These are phyloP conservation scores for Grallaria varia DNA, from an alignment of 2,113 vertebrate genomes.

Conservation along the genomic window DNA sequence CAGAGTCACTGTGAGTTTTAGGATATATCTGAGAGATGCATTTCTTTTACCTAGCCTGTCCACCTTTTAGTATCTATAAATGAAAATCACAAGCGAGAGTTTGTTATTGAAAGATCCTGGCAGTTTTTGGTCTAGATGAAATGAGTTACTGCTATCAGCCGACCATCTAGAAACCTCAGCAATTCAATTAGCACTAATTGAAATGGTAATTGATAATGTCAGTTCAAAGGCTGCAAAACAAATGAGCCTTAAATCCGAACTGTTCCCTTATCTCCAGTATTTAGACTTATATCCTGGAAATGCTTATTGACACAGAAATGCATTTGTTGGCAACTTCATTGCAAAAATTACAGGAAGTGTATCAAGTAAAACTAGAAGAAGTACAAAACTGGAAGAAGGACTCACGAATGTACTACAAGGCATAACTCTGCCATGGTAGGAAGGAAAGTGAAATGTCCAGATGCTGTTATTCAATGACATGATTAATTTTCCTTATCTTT, in stretches of 20 bases:
- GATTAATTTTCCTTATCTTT: background rate
- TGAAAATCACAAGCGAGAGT: background rate
- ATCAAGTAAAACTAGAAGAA: background rate
- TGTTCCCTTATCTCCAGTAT: background rate
- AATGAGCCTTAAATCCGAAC: conserved; percentile 32
- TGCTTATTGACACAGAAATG: conserved; percentile 26
- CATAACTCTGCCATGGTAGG: background rate
- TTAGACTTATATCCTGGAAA: conserved; percentile 34
- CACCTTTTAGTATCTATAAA: background rate
- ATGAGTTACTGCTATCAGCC: conserved; percentile 20
- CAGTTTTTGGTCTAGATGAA: background rate
- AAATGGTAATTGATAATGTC: conserved; percentile 42
- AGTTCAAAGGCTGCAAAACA: background rate
- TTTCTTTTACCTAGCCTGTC: background rate
- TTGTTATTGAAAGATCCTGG: background rate
- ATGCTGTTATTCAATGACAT: background rate
- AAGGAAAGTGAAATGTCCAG: background rate
- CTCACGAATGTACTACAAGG: background rate
- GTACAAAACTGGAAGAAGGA: background rate
- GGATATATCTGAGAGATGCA: background rate
- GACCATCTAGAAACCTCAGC: conserved; percentile 5
- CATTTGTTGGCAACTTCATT: background rate
- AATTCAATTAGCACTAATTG: conserved; percentile 43
- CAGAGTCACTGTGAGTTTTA: background rate
- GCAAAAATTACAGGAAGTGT: conserved; percentile 6